Evolutionary conservation across 2,113 vertebrate genomes (phyloP).

Genomic region (Labrus mixtus): DNA sequence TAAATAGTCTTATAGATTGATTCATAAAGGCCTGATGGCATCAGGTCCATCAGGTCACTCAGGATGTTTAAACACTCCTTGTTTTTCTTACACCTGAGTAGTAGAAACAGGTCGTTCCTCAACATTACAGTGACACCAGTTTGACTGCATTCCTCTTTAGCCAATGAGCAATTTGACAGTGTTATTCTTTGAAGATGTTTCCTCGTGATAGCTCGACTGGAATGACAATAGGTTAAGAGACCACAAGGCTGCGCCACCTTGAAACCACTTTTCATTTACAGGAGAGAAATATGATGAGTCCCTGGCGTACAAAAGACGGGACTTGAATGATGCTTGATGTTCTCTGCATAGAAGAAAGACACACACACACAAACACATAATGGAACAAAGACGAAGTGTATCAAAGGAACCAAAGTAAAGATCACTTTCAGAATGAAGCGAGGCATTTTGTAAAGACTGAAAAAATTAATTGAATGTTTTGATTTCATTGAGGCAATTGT

Average conservation of each 20-base stretch:
- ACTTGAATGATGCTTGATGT: conserved; percentile 23
- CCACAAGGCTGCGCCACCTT: conserved; percentile 27
- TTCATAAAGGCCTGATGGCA: neutral
- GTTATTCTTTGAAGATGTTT: conserved; percentile 15
- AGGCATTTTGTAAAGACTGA: neutral
- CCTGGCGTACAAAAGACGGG: conserved; percentile 28
- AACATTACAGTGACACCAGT: conserved; percentile 31
- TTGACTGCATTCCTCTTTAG: conserved; percentile 58
- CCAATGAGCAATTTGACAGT: conserved; percentile 21
- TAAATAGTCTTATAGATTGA: neutral
- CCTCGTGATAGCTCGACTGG: neutral
- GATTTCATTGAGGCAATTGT: neutral
- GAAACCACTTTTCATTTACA: conserved; percentile 54
- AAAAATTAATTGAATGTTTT: neutral
- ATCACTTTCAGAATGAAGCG: neutral
- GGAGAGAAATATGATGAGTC: conserved; percentile 19
- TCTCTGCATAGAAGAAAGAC: neutral
- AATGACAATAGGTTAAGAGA: conserved; percentile 29
- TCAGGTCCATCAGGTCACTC: neutral
- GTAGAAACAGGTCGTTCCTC: conserved; percentile 25
- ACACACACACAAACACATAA: neutral
- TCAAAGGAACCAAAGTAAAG: neutral
- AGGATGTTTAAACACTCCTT: neutral
- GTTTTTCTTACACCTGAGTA: neutral
- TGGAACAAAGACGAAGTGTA: neutral